Evolutionary conservation across 2,888 invertebrate species (phyloP).

Genomic region (Apomyelois bistriatella): DNA sequence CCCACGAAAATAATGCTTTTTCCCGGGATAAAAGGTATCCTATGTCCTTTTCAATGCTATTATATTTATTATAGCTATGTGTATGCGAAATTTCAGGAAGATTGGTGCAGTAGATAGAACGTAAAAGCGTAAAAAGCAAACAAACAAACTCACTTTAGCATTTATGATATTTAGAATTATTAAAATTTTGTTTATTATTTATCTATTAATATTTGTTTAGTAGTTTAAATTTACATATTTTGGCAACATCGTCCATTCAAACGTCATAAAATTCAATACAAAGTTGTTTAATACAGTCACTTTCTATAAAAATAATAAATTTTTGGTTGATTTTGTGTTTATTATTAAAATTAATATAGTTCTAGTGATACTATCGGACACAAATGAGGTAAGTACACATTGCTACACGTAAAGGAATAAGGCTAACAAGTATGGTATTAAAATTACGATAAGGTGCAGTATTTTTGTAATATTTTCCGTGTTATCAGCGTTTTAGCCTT

Average conservation of each 20-base stretch:
- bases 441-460: background rate
- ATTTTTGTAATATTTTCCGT: background rate
- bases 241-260: background rate
- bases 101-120: no score
- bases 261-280: conserved; percentile 1
- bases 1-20: no score
- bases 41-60: no score
- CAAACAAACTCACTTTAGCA: no score
- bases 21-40: no score
- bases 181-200: no score
- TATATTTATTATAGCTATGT: no score
- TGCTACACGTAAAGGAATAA: background rate
- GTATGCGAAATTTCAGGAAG: no score
- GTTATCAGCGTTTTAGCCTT: conserved; percentile 3
- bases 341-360: background rate
- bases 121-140: no score
- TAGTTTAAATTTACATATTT: background rate
- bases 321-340: background rate
- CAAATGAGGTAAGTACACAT: background rate
- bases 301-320: conserved; percentile 4
- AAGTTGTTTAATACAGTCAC: conserved; percentile 1
- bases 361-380: background rate
- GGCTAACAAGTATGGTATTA: background rate
- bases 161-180: no score
- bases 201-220: background rate